Conservation (phyloP, 2,797 vertebrate genomes). For the Otolemur crassicaudatus region DNA sequence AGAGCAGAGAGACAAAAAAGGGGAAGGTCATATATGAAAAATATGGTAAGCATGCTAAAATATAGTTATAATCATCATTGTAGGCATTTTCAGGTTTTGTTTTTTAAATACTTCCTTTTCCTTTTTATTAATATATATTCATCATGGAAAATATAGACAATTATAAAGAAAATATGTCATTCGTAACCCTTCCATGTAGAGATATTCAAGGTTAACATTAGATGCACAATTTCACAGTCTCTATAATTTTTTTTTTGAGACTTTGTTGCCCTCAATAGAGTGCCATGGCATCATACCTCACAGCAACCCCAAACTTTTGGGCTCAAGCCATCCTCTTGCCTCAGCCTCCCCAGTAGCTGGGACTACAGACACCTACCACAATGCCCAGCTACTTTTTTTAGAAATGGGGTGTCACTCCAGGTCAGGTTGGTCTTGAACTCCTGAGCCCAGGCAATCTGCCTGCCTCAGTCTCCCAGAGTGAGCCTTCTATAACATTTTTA, state of each 20-base stretch:
- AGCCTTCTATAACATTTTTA: neutral
- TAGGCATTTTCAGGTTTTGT: neutral
- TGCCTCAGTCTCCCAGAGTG: too few species aligned
- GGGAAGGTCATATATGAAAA: neutral
- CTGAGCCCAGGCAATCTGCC: too few species aligned
- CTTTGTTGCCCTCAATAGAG: too few species aligned
- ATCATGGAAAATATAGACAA: conserved; percentile 1
- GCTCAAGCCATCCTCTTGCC: too few species aligned
- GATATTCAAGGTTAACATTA: conserved; percentile 29
- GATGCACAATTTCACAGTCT: neutral
- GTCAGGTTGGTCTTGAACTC: too few species aligned
- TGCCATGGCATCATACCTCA: too few species aligned
- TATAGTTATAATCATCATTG: neutral
- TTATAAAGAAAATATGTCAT: conserved; percentile 43
- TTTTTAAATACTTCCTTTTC: neutral
- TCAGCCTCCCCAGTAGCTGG: too few species aligned
- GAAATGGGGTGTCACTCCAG: too few species aligned
- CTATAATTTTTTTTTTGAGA: neutral
- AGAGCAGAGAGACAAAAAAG: neutral
- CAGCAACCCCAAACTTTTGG: too few species aligned
- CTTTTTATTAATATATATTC: neutral
- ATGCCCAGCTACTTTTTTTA: too few species aligned
- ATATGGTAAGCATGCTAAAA: neutral
- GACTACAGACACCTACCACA: too few species aligned
- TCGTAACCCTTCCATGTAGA: conserved; percentile 7